Base-by-base conservation (phyloP, 2,888 invertebrate species). In the Bimastos eiseni region DNA sequence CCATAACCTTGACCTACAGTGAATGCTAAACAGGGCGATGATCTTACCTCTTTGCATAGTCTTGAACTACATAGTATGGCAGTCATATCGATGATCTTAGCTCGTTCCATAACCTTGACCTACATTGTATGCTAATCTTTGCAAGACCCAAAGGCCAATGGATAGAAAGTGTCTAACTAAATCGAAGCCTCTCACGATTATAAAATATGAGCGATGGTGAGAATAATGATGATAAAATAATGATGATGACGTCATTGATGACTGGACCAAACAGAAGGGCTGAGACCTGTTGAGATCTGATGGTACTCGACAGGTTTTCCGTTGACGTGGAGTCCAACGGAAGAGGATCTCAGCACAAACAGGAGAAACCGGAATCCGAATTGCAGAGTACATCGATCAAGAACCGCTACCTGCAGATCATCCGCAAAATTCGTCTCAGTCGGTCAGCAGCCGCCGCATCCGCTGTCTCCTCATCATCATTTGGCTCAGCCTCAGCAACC, bases 371-470 rank as follows among this genome's bases (percentile, higher is more conserved):
- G 37, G 37, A 37, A 41, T 24, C 38, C 30, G 30, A 30, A 33
- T 13, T 19, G 41, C 89, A 89, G 49, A 89, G 89, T 30, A 34
- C 30, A 5, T 89, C 37, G 17, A 89, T 89, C 49, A 89, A 41
- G 37, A 89, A 41, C 21, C 89, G 89, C 0, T 89, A 89, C 44
- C 41, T 89, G 21, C 41, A 49, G 33, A 37, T 89, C 33, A 33
- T 89, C 89, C 41, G 49, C 89, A 89, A 89, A 44, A 89, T 89
- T 24, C 41, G 86, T 86, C 86, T 86, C 36, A 86, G 36, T 34
- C 34, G 86, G 36, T 34, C 86, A 86, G 86, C 84, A 83, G 83
- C 13, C 3, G 84, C 86, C 34, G 86, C 86, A 86, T 17, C 86
- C 13, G 86, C 86, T 19, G 33, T 19, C 24, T 36, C 86, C 33